Base-by-base conservation (phyloP, 2,797 vertebrate species). In the Arrhamphus sclerolepis region DNA sequence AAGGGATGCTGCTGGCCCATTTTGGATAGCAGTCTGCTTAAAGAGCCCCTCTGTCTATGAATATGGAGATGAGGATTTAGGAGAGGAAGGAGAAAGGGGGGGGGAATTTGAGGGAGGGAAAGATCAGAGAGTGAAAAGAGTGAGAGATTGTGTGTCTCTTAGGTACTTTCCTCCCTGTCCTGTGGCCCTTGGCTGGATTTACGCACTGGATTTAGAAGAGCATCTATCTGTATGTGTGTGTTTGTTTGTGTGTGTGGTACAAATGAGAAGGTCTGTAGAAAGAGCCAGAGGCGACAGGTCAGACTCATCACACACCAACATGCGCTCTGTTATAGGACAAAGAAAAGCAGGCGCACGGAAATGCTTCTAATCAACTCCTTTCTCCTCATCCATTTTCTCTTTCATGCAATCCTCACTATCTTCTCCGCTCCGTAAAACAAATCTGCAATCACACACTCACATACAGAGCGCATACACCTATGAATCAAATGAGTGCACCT, bases 11-110 rank as follows among this genome's bases (percentile, higher is more conserved):
- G 80, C 70, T 39, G 70, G 87, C 80, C 83, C 72, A 87, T 89
- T 89, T 88, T 57, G 86, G 88, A 90, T 89, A 89, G 83, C 65
- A 71, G 77, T 68, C 61, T 61, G 82, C 81, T 83, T 85, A 75
- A 80, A 84, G 80, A 84, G 78, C 54, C 81, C 83, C 80, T 82
- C 83, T 76, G 78, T 82, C 68, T 86, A 86, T 89, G 81, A 90
- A 89, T 90, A 90, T 91, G 90, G 85, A 88, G 86, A 89, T 91
- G 88, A 86, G 88, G 88, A 87, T 86, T 87, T 87, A 75, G 62
- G 53, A 77, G 50, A 77, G n/a, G 47, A 72, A 52, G 61, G 68
- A 43, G 38, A 65, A 65, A 51, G 42, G 41, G 55, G 47, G 56
- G 47, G 51, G 26, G 49, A 50, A 64, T 28, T 29, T 16, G 18